A percentile compares a stretch with the other conserved stretches of the same genome.
Evolutionary conservation across 2,888 invertebrate genomes (phyloP).

Genomic region (Pherbina coryleti): DNA sequence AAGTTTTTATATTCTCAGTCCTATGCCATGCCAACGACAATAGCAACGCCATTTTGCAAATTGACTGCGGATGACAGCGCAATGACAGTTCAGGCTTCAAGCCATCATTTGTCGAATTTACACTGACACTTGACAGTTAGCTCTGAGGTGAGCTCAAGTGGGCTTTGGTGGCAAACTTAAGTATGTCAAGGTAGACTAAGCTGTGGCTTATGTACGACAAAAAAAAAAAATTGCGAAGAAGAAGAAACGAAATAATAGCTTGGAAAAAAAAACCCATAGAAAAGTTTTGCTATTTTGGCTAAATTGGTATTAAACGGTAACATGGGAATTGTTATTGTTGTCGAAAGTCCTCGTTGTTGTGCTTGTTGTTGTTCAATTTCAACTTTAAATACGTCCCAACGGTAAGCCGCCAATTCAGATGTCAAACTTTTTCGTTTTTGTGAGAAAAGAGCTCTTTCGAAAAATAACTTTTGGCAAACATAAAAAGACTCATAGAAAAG

Average conservation of each 20-base stretch:
- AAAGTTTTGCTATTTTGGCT: slow-evolving; percentile 33
- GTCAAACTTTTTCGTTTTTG: background rate
- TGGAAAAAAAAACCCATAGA: background rate
- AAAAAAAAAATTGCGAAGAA: background rate
- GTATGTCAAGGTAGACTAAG: no score
- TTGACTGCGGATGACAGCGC: slow-evolving; percentile 2
- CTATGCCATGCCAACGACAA: background rate
- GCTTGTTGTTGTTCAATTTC: background rate
- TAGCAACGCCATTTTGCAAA: slow-evolving; percentile 2
- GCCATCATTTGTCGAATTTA: background rate
- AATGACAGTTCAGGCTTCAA: background rate
- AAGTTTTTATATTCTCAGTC: background rate
- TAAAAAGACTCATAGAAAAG: no score
- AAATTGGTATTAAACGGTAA: slow-evolving; percentile 41
- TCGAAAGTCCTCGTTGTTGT: slow-evolving; percentile 6
- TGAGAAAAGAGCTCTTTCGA: background rate
- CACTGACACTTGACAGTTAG: slow-evolving; percentile 21
- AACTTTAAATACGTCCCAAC: background rate
- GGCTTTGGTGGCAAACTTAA: background rate
- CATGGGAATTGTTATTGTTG: slow-evolving; percentile 36
- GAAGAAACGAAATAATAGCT: background rate
- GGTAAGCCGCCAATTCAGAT: slow-evolving; percentile 1
- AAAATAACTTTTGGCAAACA: background rate
- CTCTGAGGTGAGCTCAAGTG: slow-evolving; percentile 8
- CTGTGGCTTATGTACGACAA: background rate